Percentiles rank a stretch among this genome's conserved stretches.
Conservation (phyloP, 2,113 vertebrate genomes). For the Aplodontia rufa region DNA sequence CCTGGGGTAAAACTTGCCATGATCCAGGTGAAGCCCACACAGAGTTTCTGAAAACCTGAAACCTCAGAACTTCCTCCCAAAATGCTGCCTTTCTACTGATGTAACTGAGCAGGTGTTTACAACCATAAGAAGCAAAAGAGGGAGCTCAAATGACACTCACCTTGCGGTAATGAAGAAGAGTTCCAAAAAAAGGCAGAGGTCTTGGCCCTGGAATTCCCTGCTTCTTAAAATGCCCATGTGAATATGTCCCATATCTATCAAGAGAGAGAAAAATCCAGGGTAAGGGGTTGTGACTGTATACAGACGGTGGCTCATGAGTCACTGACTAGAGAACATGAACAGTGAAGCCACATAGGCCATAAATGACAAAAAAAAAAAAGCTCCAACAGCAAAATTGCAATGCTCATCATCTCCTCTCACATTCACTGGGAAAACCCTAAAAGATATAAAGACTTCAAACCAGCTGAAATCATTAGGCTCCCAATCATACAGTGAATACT, state of each 20-base stretch:
- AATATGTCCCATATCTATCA: constrained; percentile 87
- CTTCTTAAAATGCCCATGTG: constrained; percentile 86
- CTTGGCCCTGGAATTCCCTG: constrained; percentile 87
- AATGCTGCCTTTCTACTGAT: too few relatives aligned
- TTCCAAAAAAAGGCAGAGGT: constrained; percentile 74
- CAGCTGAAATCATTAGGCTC: not conserved
- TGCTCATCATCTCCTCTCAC: not conserved
- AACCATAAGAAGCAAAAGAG: too few relatives aligned
- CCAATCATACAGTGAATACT: not conserved
- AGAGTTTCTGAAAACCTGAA: not conserved
- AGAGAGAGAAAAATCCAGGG: not conserved
- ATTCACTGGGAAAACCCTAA: not conserved
- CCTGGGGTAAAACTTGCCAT: too few relatives aligned
- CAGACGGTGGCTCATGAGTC: accelerated
- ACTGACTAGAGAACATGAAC: not conserved
- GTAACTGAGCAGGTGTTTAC: too few relatives aligned
- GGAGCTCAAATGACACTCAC: constrained; percentile 77
- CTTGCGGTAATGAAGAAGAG: constrained; percentile 49
- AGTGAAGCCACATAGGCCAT: not conserved
- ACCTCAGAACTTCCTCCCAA: too few relatives aligned
- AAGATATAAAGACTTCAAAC: not conserved
- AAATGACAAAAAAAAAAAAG: not conserved
- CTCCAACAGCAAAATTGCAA: not conserved
- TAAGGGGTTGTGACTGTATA: not conserved
- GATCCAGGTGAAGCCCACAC: too few relatives aligned